Evolutionary conservation across 2,797 vertebrate genomes (phyloP).

Genomic region (Sebastes wilsoni): DNA sequence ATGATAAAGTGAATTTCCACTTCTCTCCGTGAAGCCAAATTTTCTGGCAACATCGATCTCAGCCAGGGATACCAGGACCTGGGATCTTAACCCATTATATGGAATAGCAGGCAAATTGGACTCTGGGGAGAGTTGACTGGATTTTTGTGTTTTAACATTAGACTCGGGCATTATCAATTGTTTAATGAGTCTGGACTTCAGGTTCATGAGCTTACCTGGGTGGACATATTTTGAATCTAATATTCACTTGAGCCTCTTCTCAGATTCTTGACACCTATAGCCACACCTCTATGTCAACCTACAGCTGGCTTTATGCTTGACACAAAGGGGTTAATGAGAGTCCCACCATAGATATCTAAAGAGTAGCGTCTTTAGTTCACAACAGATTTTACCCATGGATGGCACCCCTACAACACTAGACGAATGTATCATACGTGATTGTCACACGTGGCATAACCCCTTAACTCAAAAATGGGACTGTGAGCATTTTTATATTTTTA

Average conservation of each 20-base stretch:
- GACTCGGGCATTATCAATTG: not conserved
- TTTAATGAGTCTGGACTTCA: not conserved
- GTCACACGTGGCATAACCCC: not conserved
- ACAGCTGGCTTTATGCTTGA: not conserved
- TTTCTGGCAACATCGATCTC: not conserved
- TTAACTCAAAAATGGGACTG: no score
- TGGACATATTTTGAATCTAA: not conserved
- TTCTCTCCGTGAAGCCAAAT: not conserved
- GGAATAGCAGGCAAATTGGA: not conserved
- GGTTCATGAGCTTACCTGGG: not conserved
- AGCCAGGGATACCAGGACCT: not conserved
- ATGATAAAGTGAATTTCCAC: not conserved
- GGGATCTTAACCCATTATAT: not conserved
- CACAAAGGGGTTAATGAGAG: not conserved
- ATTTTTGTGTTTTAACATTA: not conserved
- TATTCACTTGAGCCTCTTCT: not conserved
- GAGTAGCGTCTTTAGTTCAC: not conserved
- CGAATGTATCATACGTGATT: not conserved
- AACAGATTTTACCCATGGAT: not conserved
- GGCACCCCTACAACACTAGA: not conserved
- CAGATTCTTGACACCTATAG: not conserved
- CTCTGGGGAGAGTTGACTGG: not conserved
- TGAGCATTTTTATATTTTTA: no score
- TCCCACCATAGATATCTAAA: not conserved
- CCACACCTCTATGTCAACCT: not conserved